Base-by-base conservation (phyloP, 2,888 invertebrate species). In the Tetragonula carbonaria region DNA sequence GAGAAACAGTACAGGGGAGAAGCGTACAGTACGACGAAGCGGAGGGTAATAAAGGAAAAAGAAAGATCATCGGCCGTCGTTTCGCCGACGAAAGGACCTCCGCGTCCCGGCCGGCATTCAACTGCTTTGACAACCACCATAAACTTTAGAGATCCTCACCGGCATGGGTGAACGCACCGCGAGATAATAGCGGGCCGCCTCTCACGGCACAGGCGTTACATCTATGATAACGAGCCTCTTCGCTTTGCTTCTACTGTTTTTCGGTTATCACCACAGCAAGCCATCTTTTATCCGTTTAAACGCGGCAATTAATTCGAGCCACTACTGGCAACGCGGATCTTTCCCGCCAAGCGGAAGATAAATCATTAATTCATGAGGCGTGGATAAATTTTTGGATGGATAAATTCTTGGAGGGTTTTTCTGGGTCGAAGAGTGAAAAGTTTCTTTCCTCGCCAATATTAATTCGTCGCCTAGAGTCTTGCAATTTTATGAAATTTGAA, bases 171-270 rank as follows among this genome's bases (percentile, higher is more conserved):
- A 85, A 82, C 66, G 62, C 14, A n/a, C 66, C 63, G 53, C 73
- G 53, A 72, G 86, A 78, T 80, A 80, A 86, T 79, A 33, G 70
- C 28, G 53, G 53, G 59, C 75, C 67, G 73, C 70, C 68, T 53
- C 65, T 23, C 53, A 66, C 23, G 65, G 65, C 59, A 45, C 78
- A 51, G 75, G 79, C 76, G 83, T 72, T 79, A 67, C 59, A 45
- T 63, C 76, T 78, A 76, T 45, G 78, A 85, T 78, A 74, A 71
- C 78, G 75, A 67, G 33, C 63, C 67, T 18, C 21, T 28, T 53
- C n/a, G 33, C 73, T 65, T 55, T 18, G 23, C 53, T 74, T 65
- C 63, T 57, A 78, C 59, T 62, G 23, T 76, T 80, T 86, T 80
- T 77, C 82, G 53, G 74, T 68, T 70, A 79, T 68, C 68, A 73